phyloP scores from a whole-genome alignment of 2,888 invertebrate genomes.

The Microctonus hyperodae region DNA sequence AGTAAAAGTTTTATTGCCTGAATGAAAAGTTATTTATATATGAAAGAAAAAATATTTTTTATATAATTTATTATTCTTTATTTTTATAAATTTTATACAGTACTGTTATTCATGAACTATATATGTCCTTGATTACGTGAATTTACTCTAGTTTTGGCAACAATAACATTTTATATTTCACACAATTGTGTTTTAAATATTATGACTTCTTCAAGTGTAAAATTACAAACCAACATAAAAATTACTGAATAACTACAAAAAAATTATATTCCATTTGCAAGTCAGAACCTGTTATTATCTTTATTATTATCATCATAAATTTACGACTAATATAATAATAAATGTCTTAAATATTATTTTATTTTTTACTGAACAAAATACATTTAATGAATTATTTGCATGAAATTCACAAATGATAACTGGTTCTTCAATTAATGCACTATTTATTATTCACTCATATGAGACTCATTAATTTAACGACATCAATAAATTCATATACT shows the following conservation, averaged over 20 bases:
- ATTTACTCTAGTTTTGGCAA: not conserved
- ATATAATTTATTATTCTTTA: not conserved
- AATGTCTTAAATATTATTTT: too few relatives aligned
- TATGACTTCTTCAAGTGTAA: slow-evolving; percentile 47
- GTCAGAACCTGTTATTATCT: not conserved
- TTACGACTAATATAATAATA: too few relatives aligned
- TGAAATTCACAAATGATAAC: not conserved
- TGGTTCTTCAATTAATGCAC: slow-evolving; percentile 3
- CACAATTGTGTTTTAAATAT: slow-evolving; percentile 43
- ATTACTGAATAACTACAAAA: not conserved
- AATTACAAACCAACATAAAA: slow-evolving; percentile 45
- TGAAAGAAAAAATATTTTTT: not conserved
- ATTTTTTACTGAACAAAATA: too few relatives aligned
- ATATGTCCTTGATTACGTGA: not conserved
- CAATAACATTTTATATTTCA: not conserved
- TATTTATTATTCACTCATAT: slow-evolving; percentile 14
- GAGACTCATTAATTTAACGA: slow-evolving; percentile 20
- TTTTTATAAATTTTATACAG: too few relatives aligned
- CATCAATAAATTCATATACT: not conserved
- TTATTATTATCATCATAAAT: too few relatives aligned
- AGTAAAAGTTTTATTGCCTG: too few relatives aligned
- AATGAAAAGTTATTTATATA: too few relatives aligned
- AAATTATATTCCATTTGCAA: not conserved
- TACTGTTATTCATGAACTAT: too few relatives aligned
- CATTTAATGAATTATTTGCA: too few relatives aligned